Evolutionary conservation across 2,888 invertebrate species (phyloP), one percentile per base, ranked within the genome.

Genomic region (Seira sanloemensis): DNA sequence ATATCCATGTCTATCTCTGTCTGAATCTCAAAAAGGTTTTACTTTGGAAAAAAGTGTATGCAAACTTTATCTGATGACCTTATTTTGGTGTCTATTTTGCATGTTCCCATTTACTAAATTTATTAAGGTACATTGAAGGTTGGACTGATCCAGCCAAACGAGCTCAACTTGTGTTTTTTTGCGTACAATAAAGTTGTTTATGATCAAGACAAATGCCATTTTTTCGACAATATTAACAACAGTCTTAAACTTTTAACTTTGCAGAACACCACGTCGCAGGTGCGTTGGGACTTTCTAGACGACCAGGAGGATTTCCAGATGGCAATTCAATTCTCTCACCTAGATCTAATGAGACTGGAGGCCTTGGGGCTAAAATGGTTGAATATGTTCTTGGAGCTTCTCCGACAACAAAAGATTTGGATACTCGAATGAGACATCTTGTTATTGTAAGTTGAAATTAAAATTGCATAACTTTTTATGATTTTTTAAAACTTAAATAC

Each of bases 361-460:
- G 97, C 66, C 94, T 98, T 89, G 97, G 97, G 89, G 97, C 98
- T 89, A 98, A 98, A 93, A 98, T 98, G 97, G 98, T 98, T 77
- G 98, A 99, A 92, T 98, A 98, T 92, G 98, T 99, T 84, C 93
- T 99, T 90, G 97, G 98, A 88, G 96, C 96, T 87, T 97, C 97
- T 87, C 97, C 97, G 23, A 97, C 97, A 89, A 93, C 94, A 90
- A 95, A 95, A 91, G 95, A 95, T 90, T 90, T 95, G 85, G 95
- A 95, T 90, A 93, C 94, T 71, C 92, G 95, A 88, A 93, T 95
- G 92, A 92, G 94, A 88, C 93, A 92, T 79, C 91, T 95, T 72
- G 94, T 93, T 89, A 92, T 94, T 90, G 94, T 91, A 88, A 90
- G 90, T 88, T 37, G 18, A 54, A n/a, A n/a, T n/a, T n/a, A 50